Evolutionary conservation across 2,113 vertebrate genomes (phyloP), one percentile per base, ranked within the genome.

Genomic region (Neolamprologus caudopunctatus): DNA sequence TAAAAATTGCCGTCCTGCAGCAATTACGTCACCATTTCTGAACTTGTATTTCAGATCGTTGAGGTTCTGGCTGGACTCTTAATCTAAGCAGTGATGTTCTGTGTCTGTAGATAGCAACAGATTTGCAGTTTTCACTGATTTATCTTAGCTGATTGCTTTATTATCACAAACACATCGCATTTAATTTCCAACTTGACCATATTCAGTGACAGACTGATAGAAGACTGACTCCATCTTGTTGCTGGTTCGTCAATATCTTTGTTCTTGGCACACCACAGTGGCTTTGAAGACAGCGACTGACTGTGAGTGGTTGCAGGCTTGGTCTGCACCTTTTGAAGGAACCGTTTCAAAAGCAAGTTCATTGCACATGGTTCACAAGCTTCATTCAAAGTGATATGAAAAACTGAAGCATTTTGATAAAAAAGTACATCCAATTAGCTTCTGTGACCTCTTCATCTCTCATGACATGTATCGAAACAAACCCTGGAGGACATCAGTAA

Each of bases 401-500:
- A 75, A 42, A 47, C 35, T 26, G 14, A 37, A 28, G 17, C 3
- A 5, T 31, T 47, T n/a, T 58, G 71, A 31, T 47, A 78, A 78
- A 66, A 75, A 78, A 28, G 42, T 19, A 47, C 24, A 19, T 51
- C 26, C 47, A n/a, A 78, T 35, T 33, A 54, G 0, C n/a, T 53
- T 33, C 75, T n/a, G 17, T 28, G 14, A 28, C 26, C 31, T 55
- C 40, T 45, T n/a, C 24, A 57, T 16, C 24, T 58, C 55, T 9
- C 51, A 53, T 1, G 3, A 47, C 8, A 13, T 73, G 16, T 13
- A 54, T 37, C 9, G 4, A 10, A 57, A 82, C 5, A 81, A 79
- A 66, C 8, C 71, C 19, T 42, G 10, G 42, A 71, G 68, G 73
- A 88, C 35, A 57, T 78, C 7, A 54, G 80, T 33, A 73, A 45